phyloP scores from a whole-genome alignment of 2,888 invertebrate genomes.

The Nemotelus nigrinus region DNA sequence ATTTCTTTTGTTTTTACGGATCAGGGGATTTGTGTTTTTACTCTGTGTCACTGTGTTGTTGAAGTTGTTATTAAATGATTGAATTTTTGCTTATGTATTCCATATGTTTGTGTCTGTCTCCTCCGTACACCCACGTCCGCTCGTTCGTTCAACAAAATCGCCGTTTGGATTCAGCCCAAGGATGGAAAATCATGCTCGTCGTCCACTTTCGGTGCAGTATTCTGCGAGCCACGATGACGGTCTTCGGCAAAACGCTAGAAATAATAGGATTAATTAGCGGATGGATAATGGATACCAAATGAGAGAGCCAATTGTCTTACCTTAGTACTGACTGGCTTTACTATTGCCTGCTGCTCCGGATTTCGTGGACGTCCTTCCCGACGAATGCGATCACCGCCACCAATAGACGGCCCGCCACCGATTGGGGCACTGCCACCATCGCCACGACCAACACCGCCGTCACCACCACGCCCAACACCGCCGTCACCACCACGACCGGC shows the following conservation, averaged over 20 bases:
- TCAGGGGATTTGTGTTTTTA: too few relatives aligned
- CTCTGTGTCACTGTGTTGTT: too few relatives aligned
- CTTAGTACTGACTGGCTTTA: too few relatives aligned
- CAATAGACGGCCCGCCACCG: slow-evolving; percentile 72
- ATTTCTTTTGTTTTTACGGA: too few relatives aligned
- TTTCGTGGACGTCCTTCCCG: slow-evolving; percentile 40
- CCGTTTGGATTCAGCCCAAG: slow-evolving; percentile 73
- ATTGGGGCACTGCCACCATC: slow-evolving; percentile 71
- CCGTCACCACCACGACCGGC: slow-evolving; percentile 1
- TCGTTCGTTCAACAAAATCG: too few relatives aligned
- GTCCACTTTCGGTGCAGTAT: slow-evolving; percentile 88
- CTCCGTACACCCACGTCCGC: too few relatives aligned
- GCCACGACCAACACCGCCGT: slow-evolving; percentile 31
- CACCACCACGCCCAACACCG: slow-evolving; percentile 9
- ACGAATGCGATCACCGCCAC: slow-evolving; percentile 69
- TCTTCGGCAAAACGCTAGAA: slow-evolving; percentile 45
- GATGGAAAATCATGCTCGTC: slow-evolving; percentile 96
- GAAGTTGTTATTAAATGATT: too few relatives aligned
- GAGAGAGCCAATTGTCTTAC: too few relatives aligned
- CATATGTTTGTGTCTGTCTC: too few relatives aligned
- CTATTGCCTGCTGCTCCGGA: not conserved
- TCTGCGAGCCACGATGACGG: slow-evolving; percentile 54
- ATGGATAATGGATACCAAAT: too few relatives aligned
- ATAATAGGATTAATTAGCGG: too few relatives aligned
- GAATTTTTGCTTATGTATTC: too few relatives aligned